Base-by-base conservation (phyloP, 2,888 invertebrate species). In the Branchipolynoe longqiensis region DNA sequence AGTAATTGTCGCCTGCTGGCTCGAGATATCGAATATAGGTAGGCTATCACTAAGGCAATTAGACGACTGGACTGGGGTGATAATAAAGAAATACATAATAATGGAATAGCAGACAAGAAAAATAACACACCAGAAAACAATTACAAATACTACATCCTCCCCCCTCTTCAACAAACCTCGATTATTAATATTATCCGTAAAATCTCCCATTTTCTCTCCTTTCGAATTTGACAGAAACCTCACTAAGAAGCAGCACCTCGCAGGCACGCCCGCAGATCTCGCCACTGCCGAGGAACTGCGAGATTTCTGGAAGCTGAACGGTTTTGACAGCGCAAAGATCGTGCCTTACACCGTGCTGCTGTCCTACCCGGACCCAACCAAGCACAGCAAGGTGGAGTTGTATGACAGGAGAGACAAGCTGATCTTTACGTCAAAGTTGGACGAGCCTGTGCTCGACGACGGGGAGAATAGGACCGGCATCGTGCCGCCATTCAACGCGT, bases 401-500 rank as follows among this genome's bases (percentile, higher is more conserved):
- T 59, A 89, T 25, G 88, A 90, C 82, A 89, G 73, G 14, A 82
- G 87, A 28, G 89, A 89, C 18, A 73, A 64, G 0, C 84, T 88
- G 6, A 69, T 89, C 25, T 91, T 89, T 85, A 88, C 89, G 69
- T 90, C 91, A 8, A 87, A 88, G 6, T 83, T 88, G 33, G 83
- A 83, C 12, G 92, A 92, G 85, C 88, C 88, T n/a, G 87, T 90
- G 6, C 86, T 92, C 18, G 85, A 90, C 36, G 90, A 90, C 14
- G 90, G 90, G 41, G 90, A 91, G 85, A 90, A 91, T 84, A 89
- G 91, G 36, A 87, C 90, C 28, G 89, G 90, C 82, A 91, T 91
- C 6, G 91, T 92, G 1, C 91, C 91, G 12, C 91, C 92, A 3
- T 92, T 91, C 87, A 92, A 92, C 84, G 92, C 92, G 18, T 92